Conservation (phyloP, 2,113 vertebrate genomes). For the Rhagologus leucostigma region DNA sequence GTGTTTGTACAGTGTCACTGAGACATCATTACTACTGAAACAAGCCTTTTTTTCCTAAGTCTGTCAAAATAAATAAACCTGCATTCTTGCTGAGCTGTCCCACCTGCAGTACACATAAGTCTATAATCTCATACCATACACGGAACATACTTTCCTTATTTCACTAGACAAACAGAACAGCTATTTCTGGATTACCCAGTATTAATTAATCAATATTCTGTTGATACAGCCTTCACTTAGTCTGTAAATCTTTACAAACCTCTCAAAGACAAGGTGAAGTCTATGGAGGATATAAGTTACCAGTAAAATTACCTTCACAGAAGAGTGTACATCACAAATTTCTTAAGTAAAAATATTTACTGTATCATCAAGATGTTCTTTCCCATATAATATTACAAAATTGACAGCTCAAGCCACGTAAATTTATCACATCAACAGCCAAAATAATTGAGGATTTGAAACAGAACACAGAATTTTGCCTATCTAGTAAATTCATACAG, state of each 20-base stretch:
- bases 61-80: neutral
- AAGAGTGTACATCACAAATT: neutral
- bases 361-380: neutral
- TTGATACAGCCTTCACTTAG: neutral
- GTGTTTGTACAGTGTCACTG: neutral
- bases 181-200: neutral
- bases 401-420: neutral
- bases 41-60: accelerated
- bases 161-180: neutral
- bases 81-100: neutral
- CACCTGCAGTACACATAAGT: neutral
- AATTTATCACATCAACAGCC: neutral
- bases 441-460: neutral
- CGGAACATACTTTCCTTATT: neutral
- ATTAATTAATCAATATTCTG: neutral
- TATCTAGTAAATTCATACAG: neutral
- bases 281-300: neutral
- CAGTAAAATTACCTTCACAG: neutral
- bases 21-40: neutral
- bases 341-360: neutral
- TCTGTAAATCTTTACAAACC: neutral
- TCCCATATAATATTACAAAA: neutral
- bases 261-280: neutral
- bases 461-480: neutral
- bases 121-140: neutral